A percentile compares a stretch with the other conserved stretches of the same genome.
phyloP scores from a whole-genome alignment of 2,113 vertebrate genomes.

The Morone saxatilis region DNA sequence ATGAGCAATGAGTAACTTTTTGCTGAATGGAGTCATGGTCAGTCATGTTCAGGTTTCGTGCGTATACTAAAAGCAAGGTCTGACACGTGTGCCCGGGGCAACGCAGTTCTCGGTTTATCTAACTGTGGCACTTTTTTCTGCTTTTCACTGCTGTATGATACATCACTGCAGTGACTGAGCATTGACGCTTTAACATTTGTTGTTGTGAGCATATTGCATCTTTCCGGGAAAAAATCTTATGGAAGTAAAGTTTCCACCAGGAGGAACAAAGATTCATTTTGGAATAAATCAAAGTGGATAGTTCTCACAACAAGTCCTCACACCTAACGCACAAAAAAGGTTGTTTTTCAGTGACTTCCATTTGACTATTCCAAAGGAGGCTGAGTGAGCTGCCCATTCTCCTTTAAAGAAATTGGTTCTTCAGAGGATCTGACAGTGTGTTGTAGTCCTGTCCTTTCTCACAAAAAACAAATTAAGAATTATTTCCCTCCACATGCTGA shows the following conservation, averaged over 20 bases:
- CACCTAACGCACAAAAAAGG: no score
- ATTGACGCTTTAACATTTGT: not conserved
- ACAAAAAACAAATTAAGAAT: constrained; percentile 31
- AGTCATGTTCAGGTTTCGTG: constrained; percentile 9
- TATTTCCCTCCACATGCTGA: not conserved
- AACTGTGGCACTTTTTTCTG: not conserved
- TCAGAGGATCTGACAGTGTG: constrained; percentile 21
- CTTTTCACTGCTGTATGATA: constrained; percentile 10
- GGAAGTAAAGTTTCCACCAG: not conserved
- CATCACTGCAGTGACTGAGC: constrained; percentile 9
- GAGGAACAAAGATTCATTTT: not conserved
- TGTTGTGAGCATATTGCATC: not conserved
- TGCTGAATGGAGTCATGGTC: constrained; percentile 29
- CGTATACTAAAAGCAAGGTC: not conserved
- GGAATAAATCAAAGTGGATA: not conserved
- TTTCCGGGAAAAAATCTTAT: not conserved
- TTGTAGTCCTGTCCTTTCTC: constrained; percentile 25
- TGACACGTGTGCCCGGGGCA: constrained; percentile 16
- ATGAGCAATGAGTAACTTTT: constrained; percentile 26
- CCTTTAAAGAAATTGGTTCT: not conserved
- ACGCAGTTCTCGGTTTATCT: not conserved
- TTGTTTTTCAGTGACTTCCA: not conserved
- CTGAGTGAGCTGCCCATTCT: not conserved
- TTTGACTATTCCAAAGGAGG: not conserved
- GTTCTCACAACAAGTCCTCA: not conserved